phyloP scores from a whole-genome alignment of 1,140 invertebrate genomes.

The Cheumatopsyche charites region DNA sequence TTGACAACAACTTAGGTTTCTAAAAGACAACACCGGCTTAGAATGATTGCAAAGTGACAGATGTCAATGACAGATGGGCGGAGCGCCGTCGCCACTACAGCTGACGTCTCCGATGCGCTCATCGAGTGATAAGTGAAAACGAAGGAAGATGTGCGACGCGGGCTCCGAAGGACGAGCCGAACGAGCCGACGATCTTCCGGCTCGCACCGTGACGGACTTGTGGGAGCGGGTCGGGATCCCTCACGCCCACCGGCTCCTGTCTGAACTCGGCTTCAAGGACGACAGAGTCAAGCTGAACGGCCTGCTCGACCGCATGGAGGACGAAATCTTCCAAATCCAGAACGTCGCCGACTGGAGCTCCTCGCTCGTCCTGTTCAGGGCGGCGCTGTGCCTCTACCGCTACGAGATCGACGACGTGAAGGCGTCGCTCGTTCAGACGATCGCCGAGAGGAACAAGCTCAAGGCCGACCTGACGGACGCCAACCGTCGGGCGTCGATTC shows the following conservation, averaged over 20 bases:
- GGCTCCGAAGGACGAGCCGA: neutral
- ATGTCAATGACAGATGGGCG: no score
- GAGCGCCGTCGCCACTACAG: conserved; percentile 11
- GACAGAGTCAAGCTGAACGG: conserved; percentile 70
- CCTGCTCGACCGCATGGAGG: conserved; percentile 74
- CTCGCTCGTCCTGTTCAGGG: conserved; percentile 51
- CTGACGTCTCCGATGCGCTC: conserved; percentile 25
- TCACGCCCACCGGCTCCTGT: conserved; percentile 66
- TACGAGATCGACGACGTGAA: conserved; percentile 50
- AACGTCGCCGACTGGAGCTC: conserved; percentile 48
- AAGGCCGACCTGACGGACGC: conserved; percentile 78
- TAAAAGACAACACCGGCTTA: no score
- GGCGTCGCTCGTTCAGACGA: conserved; percentile 49
- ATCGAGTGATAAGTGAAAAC: conserved; percentile 18
- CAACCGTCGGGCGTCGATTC: conserved; percentile 75
- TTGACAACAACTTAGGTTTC: no score
- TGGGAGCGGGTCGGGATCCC: conserved; percentile 75
- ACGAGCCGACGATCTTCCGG: neutral
- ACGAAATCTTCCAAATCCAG: conserved; percentile 66
- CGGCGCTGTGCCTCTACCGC: conserved; percentile 52
- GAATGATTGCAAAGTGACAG: no score
- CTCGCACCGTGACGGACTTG: conserved; percentile 66
- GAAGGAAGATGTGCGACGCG: neutral
- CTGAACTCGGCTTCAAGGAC: conserved; percentile 72
- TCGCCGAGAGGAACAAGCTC: conserved; percentile 69